phyloP scores from a whole-genome alignment of 2,888 invertebrate species.

The Homarus gammarus region DNA sequence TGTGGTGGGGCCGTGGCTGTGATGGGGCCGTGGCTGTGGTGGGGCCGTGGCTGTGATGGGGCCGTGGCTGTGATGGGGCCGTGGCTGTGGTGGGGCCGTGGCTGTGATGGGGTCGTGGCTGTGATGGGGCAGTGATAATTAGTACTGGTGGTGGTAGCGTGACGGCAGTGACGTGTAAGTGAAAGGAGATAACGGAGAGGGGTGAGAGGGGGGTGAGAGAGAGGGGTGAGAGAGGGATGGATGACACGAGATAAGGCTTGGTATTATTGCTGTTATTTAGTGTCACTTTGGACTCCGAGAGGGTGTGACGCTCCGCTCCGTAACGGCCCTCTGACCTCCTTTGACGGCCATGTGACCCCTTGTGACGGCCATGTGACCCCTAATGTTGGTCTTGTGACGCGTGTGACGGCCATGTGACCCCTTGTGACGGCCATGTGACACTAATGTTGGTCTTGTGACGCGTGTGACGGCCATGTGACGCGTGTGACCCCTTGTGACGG shows the following conservation, averaged over 20 bases:
- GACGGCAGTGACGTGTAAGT: neutral
- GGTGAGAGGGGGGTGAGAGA: neutral
- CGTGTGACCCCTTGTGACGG: neutral
- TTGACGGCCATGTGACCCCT: neutral
- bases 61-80: neutral
- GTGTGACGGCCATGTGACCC: neutral
- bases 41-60: neutral
- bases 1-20: neutral
- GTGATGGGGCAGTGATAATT: too few relatives aligned
- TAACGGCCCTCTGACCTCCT: neutral
- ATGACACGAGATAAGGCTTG: neutral
- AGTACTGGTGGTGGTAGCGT: neutral
- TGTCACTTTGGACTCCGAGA: too few relatives aligned
- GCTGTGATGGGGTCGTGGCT: neutral
- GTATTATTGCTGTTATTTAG: too few relatives aligned
- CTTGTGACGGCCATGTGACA: neutral
- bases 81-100: neutral
- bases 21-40: neutral
- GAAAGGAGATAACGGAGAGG: neutral
- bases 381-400: neutral
- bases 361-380: neutral
- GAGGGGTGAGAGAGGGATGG: neutral
- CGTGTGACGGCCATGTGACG: neutral
- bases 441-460: neutral
- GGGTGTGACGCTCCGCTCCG: too few relatives aligned